Evolutionary conservation across 1,140 invertebrate genomes (phyloP).

Genomic region (Sycophaga agraensis): DNA sequence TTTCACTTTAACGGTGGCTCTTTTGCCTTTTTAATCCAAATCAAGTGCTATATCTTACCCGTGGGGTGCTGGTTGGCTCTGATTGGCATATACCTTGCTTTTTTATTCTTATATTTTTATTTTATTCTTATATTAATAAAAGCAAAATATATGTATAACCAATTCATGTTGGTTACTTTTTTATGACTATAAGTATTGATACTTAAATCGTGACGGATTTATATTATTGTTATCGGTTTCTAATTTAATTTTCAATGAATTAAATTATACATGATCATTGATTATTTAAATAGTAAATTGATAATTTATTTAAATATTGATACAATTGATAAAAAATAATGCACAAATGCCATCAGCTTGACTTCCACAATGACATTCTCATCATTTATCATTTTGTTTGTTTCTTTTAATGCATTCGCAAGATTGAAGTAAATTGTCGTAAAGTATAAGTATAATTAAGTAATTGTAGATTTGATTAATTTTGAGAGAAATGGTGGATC

Average conservation of each 20-base stretch:
- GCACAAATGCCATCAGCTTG: constrained; percentile 49
- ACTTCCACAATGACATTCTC: constrained; percentile 53
- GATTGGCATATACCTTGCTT: constrained; percentile 50
- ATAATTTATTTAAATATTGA: background rate
- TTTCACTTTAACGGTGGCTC: constrained; percentile 11
- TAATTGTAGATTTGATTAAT: constrained; percentile 54
- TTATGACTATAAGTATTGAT: background rate
- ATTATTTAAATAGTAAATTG: no score
- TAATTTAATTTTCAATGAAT: no score
- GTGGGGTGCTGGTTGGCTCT: constrained; percentile 49
- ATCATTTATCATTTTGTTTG: constrained; percentile 47
- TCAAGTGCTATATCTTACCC: constrained; percentile 45
- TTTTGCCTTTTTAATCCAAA: constrained; percentile 32
- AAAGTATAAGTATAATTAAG: constrained; percentile 57
- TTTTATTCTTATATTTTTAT: constrained; percentile 18
- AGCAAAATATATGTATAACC: constrained; percentile 34
- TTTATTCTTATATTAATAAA: background rate
- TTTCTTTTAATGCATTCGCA: constrained; percentile 55
- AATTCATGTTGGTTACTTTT: constrained; percentile 30
- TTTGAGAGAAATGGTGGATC: constrained; percentile 52
- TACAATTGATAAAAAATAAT: constrained; percentile 18
- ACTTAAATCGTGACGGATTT: no score
- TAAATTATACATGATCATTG: constrained; percentile 2
- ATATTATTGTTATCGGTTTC: background rate
- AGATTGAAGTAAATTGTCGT: constrained; percentile 57